These are phyloP conservation scores for Pristionchus arcanus DNA, from an alignment of 2,888 invertebrate species.

Conservation along the genomic window DNA sequence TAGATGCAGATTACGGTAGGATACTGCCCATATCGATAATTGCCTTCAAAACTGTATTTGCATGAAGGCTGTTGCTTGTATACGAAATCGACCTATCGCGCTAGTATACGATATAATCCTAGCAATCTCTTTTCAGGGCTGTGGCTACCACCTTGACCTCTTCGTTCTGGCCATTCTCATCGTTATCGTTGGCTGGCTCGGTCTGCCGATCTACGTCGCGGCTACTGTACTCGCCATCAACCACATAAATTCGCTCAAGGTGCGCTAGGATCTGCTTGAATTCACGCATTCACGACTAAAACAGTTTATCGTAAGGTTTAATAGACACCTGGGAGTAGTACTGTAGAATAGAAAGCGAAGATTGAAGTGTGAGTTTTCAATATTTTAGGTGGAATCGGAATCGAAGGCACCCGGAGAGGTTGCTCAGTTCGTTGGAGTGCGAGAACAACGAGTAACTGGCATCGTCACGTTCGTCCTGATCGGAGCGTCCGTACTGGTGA, in stretches of 20 bases:
- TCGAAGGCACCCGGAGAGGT: slow-evolving; percentile 98
- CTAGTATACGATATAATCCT: too few species aligned
- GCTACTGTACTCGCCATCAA: slow-evolving; percentile 97
- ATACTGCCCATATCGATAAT: background rate
- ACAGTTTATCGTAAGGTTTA: too few species aligned
- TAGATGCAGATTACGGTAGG: background rate
- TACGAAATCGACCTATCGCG: too few species aligned
- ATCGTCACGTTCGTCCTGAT: slow-evolving; percentile 94
- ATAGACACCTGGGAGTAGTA: too few species aligned
- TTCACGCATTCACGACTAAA: too few species aligned
- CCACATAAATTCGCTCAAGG: slow-evolving; percentile 93
- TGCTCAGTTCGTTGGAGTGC: slow-evolving; percentile 94
- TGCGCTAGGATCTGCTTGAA: too few species aligned
- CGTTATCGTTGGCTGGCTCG: slow-evolving; percentile 91
- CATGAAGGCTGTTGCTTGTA: background rate
- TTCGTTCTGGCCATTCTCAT: slow-evolving; percentile 92
- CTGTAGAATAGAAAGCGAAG: background rate
- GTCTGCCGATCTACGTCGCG: slow-evolving; percentile 89
- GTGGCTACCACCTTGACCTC: slow-evolving; percentile 95
- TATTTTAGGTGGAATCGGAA: slow-evolving; percentile 89
- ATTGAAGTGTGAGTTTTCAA: background rate
- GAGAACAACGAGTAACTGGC: slow-evolving; percentile 94
- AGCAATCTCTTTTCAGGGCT: slow-evolving; percentile 84
- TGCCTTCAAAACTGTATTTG: too few species aligned
- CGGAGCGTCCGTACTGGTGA: slow-evolving; percentile 93